Evolutionary conservation across 2,888 invertebrate genomes (phyloP).

Genomic region (Leptothorax acervorum): DNA sequence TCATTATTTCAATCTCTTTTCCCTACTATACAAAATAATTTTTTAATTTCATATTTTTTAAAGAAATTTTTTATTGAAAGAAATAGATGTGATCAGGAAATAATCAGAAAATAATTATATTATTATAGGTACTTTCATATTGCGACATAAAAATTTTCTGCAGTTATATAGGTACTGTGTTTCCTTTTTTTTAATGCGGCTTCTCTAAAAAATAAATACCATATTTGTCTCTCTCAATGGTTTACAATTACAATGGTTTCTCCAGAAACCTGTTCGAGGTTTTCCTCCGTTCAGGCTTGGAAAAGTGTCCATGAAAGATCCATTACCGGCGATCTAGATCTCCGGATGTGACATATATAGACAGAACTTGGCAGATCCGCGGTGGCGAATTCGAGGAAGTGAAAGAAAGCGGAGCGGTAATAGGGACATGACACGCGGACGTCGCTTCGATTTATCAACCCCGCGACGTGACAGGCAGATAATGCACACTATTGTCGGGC

Average conservation of each 20-base stretch:
- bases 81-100: neutral
- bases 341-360: constrained; percentile 9
- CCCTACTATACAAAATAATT: neutral
- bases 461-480: constrained; percentile 20
- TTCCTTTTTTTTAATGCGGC: neutral
- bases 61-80: neutral
- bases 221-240: too few species aligned
- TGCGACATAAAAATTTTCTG: neutral
- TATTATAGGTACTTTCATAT: neutral
- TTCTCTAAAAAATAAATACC: neutral
- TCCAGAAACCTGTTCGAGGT: neutral
- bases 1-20: neutral
- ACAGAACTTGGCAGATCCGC: constrained; percentile 37
- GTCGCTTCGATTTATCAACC: constrained; percentile 46
- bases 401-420: constrained; percentile 35
- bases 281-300: neutral
- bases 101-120: neutral
- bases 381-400: constrained; percentile 33
- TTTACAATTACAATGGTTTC: neutral
- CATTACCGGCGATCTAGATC: neutral
- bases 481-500: constrained; percentile 37
- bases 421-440: constrained; percentile 23
- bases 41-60: neutral
- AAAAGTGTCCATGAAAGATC: constrained; percentile 7
- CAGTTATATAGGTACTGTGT: neutral